Evolutionary conservation across 2,888 invertebrate genomes (phyloP).

Genomic region (Leptopilina syphax): DNA sequence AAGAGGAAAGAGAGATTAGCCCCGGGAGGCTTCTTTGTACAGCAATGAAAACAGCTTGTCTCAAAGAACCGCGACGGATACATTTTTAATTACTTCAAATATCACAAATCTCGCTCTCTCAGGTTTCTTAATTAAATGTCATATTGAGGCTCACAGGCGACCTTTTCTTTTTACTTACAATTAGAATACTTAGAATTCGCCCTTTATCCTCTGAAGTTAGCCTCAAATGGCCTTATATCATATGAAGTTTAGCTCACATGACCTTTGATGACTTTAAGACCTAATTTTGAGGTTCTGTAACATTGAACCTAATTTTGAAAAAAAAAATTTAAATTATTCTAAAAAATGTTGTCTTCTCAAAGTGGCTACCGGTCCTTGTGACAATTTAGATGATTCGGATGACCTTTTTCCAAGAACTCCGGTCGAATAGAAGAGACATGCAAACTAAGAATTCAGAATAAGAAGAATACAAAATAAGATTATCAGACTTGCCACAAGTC

Average conservation of each 20-base stretch:
- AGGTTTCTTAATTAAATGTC: conserved; percentile 76
- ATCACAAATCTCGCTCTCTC: conserved; percentile 67
- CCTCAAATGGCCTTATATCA: background rate
- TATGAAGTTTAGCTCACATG: too few species aligned
- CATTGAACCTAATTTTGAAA: too few species aligned
- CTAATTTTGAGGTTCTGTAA: too few species aligned
- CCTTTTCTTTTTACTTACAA: conserved; percentile 17
- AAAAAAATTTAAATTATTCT: too few species aligned
- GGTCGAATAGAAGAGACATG: conserved; percentile 30
- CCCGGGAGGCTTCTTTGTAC: conserved; percentile 72
- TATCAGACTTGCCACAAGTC: too few species aligned
- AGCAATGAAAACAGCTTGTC: conserved; percentile 70
- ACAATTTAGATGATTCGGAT: conserved; percentile 39
- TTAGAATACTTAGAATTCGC: background rate
- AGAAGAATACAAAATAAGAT: background rate
- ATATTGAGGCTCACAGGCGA: conserved; percentile 67
- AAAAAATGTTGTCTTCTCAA: conserved; percentile 35
- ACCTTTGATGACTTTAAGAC: too few species aligned
- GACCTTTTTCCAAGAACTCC: conserved; percentile 31
- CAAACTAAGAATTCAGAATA: conserved; percentile 20
- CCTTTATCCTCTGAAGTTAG: too few species aligned
- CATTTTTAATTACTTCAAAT: conserved; percentile 76
- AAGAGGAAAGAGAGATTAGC: conserved; percentile 65
- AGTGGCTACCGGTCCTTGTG: conserved; percentile 22
- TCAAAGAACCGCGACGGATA: conserved; percentile 76